Evolutionary conservation across 2,888 invertebrate genomes (phyloP).

Genomic region (Aelia acuminata): DNA sequence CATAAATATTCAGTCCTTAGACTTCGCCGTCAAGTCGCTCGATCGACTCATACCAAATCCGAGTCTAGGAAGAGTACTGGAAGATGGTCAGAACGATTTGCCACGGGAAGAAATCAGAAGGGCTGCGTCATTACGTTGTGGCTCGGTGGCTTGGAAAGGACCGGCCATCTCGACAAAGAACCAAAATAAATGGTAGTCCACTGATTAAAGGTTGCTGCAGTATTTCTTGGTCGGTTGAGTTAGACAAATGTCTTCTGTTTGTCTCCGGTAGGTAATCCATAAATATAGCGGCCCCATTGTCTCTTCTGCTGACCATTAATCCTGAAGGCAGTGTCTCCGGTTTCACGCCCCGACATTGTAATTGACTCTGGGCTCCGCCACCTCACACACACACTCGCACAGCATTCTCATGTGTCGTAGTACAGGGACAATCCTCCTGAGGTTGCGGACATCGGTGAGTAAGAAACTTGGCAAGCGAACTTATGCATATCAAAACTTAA

Average conservation of each 20-base stretch:
- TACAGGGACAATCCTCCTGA: not conserved
- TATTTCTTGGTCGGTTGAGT: slow-evolving; percentile 42
- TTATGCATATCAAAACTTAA: too few relatives aligned
- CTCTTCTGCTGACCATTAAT: slow-evolving; percentile 21
- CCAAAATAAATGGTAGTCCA: slow-evolving; percentile 14
- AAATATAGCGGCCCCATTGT: slow-evolving; percentile 43
- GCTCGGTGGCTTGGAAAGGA: not conserved
- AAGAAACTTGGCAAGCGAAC: not conserved
- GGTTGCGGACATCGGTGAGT: not conserved
- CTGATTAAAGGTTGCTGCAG: slow-evolving; percentile 37
- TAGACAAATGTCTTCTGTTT: slow-evolving; percentile 50
- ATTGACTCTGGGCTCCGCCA: slow-evolving; percentile 12
- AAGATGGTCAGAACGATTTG: not conserved
- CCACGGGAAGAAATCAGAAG: not conserved
- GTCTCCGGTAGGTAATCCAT: slow-evolving; percentile 32
- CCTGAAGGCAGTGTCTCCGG: slow-evolving; percentile 1
- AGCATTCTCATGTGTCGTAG: not conserved
- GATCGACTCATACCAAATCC: not conserved
- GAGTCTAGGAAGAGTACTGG: not conserved
- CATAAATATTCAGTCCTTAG: not conserved
- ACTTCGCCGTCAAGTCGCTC: not conserved
- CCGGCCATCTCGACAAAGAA: slow-evolving; percentile 20
- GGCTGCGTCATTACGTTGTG: not conserved
- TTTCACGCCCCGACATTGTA: slow-evolving; percentile 50
- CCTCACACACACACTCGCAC: slow-evolving; percentile 13